phyloP scores from a whole-genome alignment of 2,888 invertebrate species.

The Tridacna crocea region DNA sequence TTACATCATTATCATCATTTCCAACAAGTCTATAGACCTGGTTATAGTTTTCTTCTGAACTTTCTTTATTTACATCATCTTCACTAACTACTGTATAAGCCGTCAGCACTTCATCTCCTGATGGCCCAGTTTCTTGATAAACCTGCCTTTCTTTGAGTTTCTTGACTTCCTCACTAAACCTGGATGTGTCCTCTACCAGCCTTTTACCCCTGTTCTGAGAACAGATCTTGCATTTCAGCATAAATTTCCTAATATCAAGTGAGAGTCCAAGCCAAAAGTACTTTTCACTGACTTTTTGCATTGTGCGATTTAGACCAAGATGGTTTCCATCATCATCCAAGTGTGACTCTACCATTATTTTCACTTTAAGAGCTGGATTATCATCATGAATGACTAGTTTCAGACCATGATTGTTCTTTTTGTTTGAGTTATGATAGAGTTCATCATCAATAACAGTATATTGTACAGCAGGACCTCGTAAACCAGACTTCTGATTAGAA shows the following conservation, averaged over 20 bases:
- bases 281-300: slow-evolving; percentile 41
- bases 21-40: slow-evolving; percentile 49
- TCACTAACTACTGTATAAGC: slow-evolving; percentile 22
- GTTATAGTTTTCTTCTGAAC: slow-evolving; percentile 9
- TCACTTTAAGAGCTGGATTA: slow-evolving; percentile 57
- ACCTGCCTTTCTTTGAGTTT: slow-evolving; percentile 31
- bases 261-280: slow-evolving; percentile 52
- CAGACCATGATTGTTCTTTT: slow-evolving; percentile 39
- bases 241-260: slow-evolving; percentile 51
- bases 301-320: slow-evolving; percentile 47
- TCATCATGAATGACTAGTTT: slow-evolving; percentile 54
- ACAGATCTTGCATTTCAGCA: slow-evolving; percentile 53
- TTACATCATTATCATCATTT: slow-evolving; percentile 44
- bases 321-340: slow-evolving; percentile 58
- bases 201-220: slow-evolving; percentile 32
- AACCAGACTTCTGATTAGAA: slow-evolving; percentile 47
- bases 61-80: slow-evolving; percentile 10
- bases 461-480: slow-evolving; percentile 48
- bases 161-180: slow-evolving; percentile 37
- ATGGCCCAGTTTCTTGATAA: slow-evolving; percentile 6
- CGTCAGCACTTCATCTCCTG: neutral
- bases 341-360: slow-evolving; percentile 56
- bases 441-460: slow-evolving; percentile 50
- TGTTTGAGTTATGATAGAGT: slow-evolving; percentile 49
- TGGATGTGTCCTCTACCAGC: slow-evolving; percentile 11